These are phyloP conservation scores for Drosophila multiciliata DNA, from an alignment of 2,888 invertebrate genomes.

Conservation along the genomic window DNA sequence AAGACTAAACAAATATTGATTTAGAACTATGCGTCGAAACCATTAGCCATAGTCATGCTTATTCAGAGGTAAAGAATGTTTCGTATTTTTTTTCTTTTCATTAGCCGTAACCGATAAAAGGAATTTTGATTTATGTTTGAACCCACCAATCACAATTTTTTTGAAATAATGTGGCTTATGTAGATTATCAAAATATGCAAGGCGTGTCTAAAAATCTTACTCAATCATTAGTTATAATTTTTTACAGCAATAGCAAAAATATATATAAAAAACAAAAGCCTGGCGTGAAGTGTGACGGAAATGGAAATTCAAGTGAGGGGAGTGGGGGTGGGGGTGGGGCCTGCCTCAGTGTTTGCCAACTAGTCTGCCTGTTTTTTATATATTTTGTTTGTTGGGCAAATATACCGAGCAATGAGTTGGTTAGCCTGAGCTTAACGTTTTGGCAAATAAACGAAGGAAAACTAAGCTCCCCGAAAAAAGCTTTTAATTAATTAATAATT, in stretches of 20 bases:
- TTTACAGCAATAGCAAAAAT: not conserved
- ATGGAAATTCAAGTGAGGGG: constrained; percentile 34
- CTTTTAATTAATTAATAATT: constrained; percentile 78
- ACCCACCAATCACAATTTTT: not conserved
- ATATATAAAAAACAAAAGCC: constrained; percentile 30
- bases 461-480: constrained; percentile 65
- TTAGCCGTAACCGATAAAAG: not conserved
- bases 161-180: not conserved
- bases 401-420: constrained; percentile 17
- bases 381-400: constrained; percentile 6
- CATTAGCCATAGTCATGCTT: not conserved
- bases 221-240: not conserved
- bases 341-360: constrained; percentile 24
- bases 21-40: not conserved
- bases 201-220: not conserved
- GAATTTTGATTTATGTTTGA: not conserved
- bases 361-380: not conserved
- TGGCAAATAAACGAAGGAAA: constrained; percentile 41
- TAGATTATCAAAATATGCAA: not conserved
- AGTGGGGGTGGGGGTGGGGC: constrained; percentile 19
- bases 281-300: constrained; percentile 41
- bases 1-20: not conserved
- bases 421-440: constrained; percentile 29
- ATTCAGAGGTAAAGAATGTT: not conserved
- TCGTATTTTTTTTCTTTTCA: not conserved